A percentile compares a stretch with the other conserved stretches of the same genome.
phyloP scores from a whole-genome alignment of 2,797 vertebrate genomes.

The Labroides dimidiatus region DNA sequence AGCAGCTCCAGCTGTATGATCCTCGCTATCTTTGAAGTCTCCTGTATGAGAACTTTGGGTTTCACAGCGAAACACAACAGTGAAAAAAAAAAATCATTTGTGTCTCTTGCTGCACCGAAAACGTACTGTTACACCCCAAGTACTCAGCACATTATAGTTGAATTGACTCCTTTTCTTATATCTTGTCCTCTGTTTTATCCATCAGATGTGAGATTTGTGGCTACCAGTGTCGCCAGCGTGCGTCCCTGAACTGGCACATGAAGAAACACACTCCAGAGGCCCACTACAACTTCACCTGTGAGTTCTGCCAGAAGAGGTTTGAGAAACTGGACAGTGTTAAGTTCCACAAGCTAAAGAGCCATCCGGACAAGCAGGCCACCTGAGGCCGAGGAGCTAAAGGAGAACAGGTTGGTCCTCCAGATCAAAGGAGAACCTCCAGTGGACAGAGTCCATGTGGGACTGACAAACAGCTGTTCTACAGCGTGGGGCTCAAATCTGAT shows the following conservation, averaged over 20 bases:
- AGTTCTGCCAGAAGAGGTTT: slow-evolving; percentile 91
- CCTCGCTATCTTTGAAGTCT: too few species aligned
- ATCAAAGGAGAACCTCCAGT: slow-evolving; percentile 8
- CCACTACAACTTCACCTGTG: slow-evolving; percentile 93
- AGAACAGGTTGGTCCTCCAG: background rate
- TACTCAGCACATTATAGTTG: too few species aligned
- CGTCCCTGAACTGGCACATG: slow-evolving; percentile 97
- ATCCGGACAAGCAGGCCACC: slow-evolving; percentile 87
- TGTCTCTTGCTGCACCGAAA: too few species aligned
- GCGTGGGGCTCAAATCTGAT: background rate
- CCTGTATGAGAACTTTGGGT: too few species aligned
- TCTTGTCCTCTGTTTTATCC: background rate
- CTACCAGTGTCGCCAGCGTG: slow-evolving; percentile 94
- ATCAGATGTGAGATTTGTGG: slow-evolving; percentile 94
- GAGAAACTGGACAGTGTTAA: slow-evolving; percentile 94
- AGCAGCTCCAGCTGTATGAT: too few species aligned
- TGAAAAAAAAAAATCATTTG: too few species aligned
- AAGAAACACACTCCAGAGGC: slow-evolving; percentile 90
- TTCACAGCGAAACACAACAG: too few species aligned
- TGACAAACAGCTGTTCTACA: slow-evolving; percentile 44
- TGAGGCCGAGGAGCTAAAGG: slow-evolving; percentile 63
- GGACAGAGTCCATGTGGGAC: slow-evolving; percentile 8
- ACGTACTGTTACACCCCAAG: too few species aligned
- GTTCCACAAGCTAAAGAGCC: slow-evolving; percentile 94
- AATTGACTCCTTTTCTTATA: background rate